Evolutionary conservation across 2,888 invertebrate genomes (phyloP).

Genomic region (Eristalinus aeneus): DNA sequence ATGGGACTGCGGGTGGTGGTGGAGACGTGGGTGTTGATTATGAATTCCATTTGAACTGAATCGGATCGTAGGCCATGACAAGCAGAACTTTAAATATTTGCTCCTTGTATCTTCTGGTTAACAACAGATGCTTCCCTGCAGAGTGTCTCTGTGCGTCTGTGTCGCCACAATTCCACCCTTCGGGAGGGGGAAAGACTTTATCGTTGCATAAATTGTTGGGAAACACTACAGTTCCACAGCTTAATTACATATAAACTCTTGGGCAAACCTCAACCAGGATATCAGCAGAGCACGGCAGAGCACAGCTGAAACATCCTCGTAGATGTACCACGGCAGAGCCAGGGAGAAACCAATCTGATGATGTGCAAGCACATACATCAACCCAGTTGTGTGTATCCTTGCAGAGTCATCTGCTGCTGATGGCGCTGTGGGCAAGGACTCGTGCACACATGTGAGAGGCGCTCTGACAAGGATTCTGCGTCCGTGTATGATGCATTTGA

Average conservation of each 20-base stretch:
- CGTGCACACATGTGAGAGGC: slow-evolving; percentile 27
- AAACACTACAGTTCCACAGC: slow-evolving; percentile 38
- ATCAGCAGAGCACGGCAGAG: slow-evolving; percentile 6
- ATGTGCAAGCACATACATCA: slow-evolving; percentile 44
- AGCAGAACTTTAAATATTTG: slow-evolving; percentile 37
- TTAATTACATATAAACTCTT: slow-evolving; percentile 54
- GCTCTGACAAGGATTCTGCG: slow-evolving; percentile 20
- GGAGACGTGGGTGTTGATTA: slow-evolving; percentile 1
- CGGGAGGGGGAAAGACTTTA: slow-evolving; percentile 23
- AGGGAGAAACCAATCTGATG: slow-evolving; percentile 6
- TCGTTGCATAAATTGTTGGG: slow-evolving; percentile 50
- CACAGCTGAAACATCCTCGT: neutral
- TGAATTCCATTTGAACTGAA: slow-evolving; percentile 21
- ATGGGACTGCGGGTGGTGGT: neutral
- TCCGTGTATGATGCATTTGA: slow-evolving; percentile 52
- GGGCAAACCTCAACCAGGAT: slow-evolving; percentile 37
- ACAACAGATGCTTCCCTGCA: slow-evolving; percentile 10
- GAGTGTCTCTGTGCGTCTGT: neutral
- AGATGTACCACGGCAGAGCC: neutral
- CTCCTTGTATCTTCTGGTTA: slow-evolving; percentile 15
- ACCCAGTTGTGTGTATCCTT: neutral
- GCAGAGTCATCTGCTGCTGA: slow-evolving; percentile 35
- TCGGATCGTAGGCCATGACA: slow-evolving; percentile 2
- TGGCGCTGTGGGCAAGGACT: slow-evolving; percentile 1
- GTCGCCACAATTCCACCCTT: neutral